Evolutionary conservation across 2,888 invertebrate genomes (phyloP).

Genomic region (Euclidia mi): DNA sequence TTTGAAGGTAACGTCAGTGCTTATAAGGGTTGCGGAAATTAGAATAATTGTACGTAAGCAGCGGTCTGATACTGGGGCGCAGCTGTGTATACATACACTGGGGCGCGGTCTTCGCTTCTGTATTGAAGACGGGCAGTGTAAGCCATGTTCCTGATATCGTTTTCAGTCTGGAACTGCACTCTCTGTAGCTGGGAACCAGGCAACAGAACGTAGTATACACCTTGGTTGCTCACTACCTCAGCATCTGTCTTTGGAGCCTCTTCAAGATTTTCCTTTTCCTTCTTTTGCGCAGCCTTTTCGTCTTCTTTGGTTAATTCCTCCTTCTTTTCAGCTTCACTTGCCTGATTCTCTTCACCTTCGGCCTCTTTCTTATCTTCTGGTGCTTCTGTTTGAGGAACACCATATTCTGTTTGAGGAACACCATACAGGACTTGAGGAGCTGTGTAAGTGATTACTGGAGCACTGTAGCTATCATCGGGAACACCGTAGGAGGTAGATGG

Average conservation of each 20-base stretch:
- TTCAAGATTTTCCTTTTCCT: slow-evolving; percentile 67
- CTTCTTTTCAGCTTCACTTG: slow-evolving; percentile 3
- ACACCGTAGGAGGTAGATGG: slow-evolving; percentile 79
- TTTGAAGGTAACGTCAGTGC: slow-evolving; percentile 38
- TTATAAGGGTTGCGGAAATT: slow-evolving; percentile 47
- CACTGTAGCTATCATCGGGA: slow-evolving; percentile 81
- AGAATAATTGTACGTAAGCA: slow-evolving; percentile 73
- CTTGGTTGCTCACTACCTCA: slow-evolving; percentile 80
- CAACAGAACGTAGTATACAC: slow-evolving; percentile 91
- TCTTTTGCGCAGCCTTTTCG: slow-evolving; percentile 38
- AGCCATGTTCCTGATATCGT: slow-evolving; percentile 90
- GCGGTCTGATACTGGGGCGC: slow-evolving; percentile 72
- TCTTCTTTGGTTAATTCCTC: slow-evolving; percentile 33
- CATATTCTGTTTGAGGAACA: slow-evolving; percentile 53
- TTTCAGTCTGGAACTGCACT: slow-evolving; percentile 90
- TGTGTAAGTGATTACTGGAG: slow-evolving; percentile 76
- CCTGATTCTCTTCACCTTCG: slow-evolving; percentile 16
- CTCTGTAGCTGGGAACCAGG: slow-evolving; percentile 91
- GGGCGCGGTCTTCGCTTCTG: slow-evolving; percentile 91
- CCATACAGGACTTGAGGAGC: slow-evolving; percentile 69
- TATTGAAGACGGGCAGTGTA: slow-evolving; percentile 91
- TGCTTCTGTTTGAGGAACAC: slow-evolving; percentile 47
- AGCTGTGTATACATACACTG: slow-evolving; percentile 90
- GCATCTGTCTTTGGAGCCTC: slow-evolving; percentile 70
- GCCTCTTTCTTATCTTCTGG: slow-evolving; percentile 29